Base-by-base conservation (phyloP, 2,113 vertebrate genomes). In the Oncorhynchus clarkii region DNA sequence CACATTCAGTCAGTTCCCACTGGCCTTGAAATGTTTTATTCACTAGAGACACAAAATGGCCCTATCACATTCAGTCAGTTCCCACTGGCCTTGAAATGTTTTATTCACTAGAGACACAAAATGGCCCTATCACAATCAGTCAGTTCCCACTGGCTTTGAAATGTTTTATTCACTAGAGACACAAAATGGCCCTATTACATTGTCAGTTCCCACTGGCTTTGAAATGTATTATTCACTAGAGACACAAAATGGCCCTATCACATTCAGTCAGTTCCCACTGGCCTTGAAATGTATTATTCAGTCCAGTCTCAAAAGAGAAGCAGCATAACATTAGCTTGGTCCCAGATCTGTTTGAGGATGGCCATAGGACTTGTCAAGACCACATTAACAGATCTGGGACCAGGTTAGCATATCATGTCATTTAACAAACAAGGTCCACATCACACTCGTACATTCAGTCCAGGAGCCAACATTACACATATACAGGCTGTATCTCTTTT, bases 291-390 rank as follows among this genome's bases (percentile, higher is more conserved):
- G 13, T 12, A 3, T 26, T 12, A 9, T 67, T 67, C 13, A 67
- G 13, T 26, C 65, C 22, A 67, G 26, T 14, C 4, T 67, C 65
- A 16, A 29, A 67, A 67, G 24, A 67, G 5, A 62, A 85, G 84
- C 78, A 83, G 71, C 76, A 78, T 39, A 45, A 11, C 39, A 45
- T 13, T 4, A n/a, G 67, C 82, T 27, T 22, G 71, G 79, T 69
- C 72, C 29, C 31, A 18, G 51, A 54, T 54, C 51, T 18, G 51
- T 54, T n/a, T 27, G 20, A 69, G 9, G 34, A 12, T 27, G 16
- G 0, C 12, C 60, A 64, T 64, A 11, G 14, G 20, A n/a, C 12
- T 8, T 18, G 20, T 1, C 6, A 45, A 31, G 31, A 69, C 9
- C 7, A 16, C 51, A 54, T 4, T 5, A 54, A 54, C 16, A 54